Evolutionary conservation across 2,113 vertebrate species (phyloP).

Genomic region (Scatophagus argus): DNA sequence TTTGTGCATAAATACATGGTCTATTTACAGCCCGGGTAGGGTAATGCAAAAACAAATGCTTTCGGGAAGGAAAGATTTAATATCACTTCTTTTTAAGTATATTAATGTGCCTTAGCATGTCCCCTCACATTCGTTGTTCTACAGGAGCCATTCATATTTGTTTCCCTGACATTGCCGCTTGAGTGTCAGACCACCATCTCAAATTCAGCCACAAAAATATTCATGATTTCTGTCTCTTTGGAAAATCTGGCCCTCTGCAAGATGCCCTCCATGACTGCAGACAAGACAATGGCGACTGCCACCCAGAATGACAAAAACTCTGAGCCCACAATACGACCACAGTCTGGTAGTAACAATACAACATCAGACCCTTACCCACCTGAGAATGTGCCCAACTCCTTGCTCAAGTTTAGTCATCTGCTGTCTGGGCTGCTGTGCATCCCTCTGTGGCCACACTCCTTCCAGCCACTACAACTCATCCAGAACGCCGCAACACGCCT

Average conservation of each 20-base stretch:
- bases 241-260: slow-evolving; percentile 22
- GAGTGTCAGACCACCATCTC: neutral
- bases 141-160: neutral
- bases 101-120: slow-evolving; percentile 32
- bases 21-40: slow-evolving; percentile 45
- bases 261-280: slow-evolving; percentile 12
- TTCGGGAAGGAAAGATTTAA: slow-evolving; percentile 20
- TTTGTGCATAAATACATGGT: slow-evolving; percentile 54
- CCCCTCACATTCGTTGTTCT: slow-evolving; percentile 11
- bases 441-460: slow-evolving; percentile 22
- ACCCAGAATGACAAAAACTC: slow-evolving; percentile 24
- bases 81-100: slow-evolving; percentile 43
- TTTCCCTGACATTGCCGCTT: neutral
- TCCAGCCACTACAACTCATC: slow-evolving; percentile 47
- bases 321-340: slow-evolving; percentile 10
- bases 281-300: slow-evolving; percentile 21
- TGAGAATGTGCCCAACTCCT: slow-evolving; percentile 33
- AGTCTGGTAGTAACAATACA: slow-evolving; percentile 20
- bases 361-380: slow-evolving; percentile 16
- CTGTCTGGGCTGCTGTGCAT: slow-evolving; percentile 33
- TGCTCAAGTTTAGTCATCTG: slow-evolving; percentile 25
- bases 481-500: slow-evolving; percentile 30
- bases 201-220: slow-evolving; percentile 10
- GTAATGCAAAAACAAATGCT: slow-evolving; percentile 33
- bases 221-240: slow-evolving; percentile 12